Conservation (phyloP, 2,888 invertebrate genomes). For the Podabrus alpinus region DNA sequence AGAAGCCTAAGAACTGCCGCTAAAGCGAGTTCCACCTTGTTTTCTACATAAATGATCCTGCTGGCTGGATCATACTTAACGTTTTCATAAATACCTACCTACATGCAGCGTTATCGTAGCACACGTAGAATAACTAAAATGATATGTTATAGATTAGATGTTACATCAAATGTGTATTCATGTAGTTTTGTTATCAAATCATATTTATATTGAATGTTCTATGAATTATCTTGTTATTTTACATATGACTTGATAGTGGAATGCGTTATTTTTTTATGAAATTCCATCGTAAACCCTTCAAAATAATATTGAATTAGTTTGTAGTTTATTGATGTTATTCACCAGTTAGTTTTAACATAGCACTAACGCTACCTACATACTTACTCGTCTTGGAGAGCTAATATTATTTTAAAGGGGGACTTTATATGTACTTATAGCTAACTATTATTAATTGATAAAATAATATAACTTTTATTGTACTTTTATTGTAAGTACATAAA, state of each 20-base stretch:
- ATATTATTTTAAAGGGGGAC: conserved; percentile 1
- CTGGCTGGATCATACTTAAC: conserved; percentile 40
- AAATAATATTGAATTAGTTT: not conserved
- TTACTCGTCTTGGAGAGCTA: not conserved
- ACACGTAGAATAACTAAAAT: conserved; percentile 27
- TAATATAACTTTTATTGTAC: conserved; percentile 20
- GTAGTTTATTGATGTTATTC: not conserved
- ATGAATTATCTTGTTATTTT: conserved; percentile 40
- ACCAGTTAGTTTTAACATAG: conserved; percentile 1
- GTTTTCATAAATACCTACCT: conserved; percentile 35
- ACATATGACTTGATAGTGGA: conserved; percentile 35
- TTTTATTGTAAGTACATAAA: conserved; percentile 26
- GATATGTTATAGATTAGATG: conserved; percentile 42
- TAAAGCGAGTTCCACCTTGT: too few relatives aligned
- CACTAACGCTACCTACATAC: not conserved
- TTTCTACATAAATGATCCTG: conserved; percentile 45
- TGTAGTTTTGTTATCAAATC: conserved; percentile 46
- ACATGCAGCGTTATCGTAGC: conserved; percentile 48
- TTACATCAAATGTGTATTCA: conserved; percentile 40
- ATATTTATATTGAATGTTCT: conserved; percentile 42
- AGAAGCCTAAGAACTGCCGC: too few relatives aligned
- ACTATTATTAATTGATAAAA: conserved; percentile 11
- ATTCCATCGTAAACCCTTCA: conserved; percentile 20
- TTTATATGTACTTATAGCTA: conserved; percentile 1
- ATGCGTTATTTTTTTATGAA: conserved; percentile 41